Percentiles rank a stretch among this genome's conserved stretches.
Conservation (phyloP, 2,113 vertebrate genomes). For the Hyla sarda region DNA sequence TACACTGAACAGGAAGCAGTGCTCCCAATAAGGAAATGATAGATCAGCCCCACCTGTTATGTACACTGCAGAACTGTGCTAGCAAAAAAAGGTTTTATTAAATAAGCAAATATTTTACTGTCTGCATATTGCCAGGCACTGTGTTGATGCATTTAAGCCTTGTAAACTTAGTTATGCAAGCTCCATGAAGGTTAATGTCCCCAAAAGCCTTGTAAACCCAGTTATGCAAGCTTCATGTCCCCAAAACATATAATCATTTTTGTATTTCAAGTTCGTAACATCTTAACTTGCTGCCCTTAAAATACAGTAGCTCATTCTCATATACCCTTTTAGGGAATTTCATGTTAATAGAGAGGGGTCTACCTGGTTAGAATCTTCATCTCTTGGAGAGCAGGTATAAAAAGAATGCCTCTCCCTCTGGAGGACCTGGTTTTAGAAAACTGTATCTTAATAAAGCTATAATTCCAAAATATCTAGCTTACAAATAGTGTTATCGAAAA, state of each 20-base stretch:
- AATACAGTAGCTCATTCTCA: too few species aligned
- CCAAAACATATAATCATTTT: not conserved
- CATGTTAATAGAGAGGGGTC: too few species aligned
- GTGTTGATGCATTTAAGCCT: not conserved
- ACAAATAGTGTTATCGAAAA: too few species aligned
- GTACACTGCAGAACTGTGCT: not conserved
- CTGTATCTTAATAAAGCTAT: too few species aligned
- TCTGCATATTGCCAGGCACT: not conserved
- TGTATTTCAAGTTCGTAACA: not conserved
- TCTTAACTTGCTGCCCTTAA: too few species aligned
- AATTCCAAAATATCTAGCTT: too few species aligned
- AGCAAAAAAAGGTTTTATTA: not conserved
- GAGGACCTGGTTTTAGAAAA: too few species aligned
- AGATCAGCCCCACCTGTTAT: not conserved
- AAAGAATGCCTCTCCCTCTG: too few species aligned
- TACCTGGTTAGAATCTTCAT: too few species aligned
- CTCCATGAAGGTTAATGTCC: not conserved
- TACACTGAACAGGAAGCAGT: not conserved
- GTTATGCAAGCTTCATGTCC: not conserved
- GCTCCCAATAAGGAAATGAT: not conserved
- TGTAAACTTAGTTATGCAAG: not conserved
- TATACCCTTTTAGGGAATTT: too few species aligned
- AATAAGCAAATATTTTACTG: not conserved
- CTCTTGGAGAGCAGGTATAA: too few species aligned
- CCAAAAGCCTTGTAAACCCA: not conserved